A percentile compares a stretch with the other conserved stretches of the same genome.
Conservation (phyloP, 2,113 vertebrate species). For the Equus quagga region DNA sequence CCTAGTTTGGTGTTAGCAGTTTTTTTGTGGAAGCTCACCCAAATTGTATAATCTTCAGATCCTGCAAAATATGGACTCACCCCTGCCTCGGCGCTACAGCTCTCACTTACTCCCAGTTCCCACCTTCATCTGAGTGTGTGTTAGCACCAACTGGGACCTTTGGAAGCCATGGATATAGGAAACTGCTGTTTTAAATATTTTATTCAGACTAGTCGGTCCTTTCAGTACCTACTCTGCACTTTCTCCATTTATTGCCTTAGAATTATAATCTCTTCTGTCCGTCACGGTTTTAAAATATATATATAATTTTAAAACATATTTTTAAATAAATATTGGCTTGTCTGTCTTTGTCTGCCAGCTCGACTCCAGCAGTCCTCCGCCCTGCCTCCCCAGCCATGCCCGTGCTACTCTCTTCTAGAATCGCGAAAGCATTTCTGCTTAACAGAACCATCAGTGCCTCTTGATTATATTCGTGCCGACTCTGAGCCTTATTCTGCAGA, state of each 20-base stretch:
- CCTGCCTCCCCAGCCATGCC: background rate
- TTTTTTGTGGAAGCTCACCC: background rate
- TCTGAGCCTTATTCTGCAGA: constrained; percentile 24
- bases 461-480: constrained; percentile 22
- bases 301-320: background rate
- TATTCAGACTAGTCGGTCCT: background rate
- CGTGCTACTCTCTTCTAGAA: background rate
- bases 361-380: background rate
- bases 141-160: background rate
- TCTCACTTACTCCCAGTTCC: background rate
- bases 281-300: background rate
- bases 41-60: background rate
- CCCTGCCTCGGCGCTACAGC: background rate
- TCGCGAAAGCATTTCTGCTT: background rate
- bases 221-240: background rate
- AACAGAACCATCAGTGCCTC: constrained; percentile 33
- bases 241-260: background rate
- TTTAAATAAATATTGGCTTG: background rate
- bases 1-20: background rate
- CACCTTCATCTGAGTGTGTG: background rate
- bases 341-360: background rate
- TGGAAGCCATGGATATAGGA: background rate
- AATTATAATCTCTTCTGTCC: background rate
- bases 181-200: constrained; percentile 16
- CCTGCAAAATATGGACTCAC: background rate